Evolutionary conservation across 2,113 vertebrate species (phyloP).

Genomic region (Daubentonia madagascariensis): DNA sequence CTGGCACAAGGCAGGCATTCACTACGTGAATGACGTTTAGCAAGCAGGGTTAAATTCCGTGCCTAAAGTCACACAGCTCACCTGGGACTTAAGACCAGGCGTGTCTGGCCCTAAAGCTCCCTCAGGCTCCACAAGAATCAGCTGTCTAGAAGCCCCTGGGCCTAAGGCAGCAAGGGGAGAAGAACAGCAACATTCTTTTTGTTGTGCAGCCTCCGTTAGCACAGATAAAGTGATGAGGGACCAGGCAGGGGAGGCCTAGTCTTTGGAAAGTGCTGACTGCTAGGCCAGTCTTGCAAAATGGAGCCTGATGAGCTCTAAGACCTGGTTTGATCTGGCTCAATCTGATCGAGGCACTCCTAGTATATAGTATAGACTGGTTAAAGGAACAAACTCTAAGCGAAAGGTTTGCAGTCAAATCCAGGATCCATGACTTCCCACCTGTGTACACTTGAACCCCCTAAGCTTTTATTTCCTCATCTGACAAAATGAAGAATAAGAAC

Average conservation of each 20-base stretch:
- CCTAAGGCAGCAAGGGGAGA: not conserved
- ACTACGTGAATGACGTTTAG: not conserved
- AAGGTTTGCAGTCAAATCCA: not conserved
- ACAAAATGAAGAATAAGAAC: not conserved
- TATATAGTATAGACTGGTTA: not conserved
- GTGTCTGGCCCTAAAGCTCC: not conserved
- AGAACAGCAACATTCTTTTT: not conserved
- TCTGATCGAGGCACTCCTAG: not conserved
- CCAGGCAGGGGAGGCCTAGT: not conserved
- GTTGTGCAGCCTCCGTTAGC: accelerated
- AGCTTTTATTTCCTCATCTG: not conserved
- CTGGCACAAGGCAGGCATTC: not conserved
- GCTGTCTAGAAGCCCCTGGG: not conserved
- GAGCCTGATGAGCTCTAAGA: not conserved
- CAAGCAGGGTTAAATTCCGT: not conserved
- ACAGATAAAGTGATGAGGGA: not conserved
- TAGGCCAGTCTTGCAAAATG: not conserved
- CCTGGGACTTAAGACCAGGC: not conserved
- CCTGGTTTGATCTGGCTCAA: not conserved
- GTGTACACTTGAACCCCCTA: not conserved
- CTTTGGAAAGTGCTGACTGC: not conserved
- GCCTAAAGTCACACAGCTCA: not conserved
- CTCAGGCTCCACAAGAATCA: not conserved
- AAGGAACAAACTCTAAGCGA: not conserved
- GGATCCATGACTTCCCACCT: not conserved